Evolutionary conservation across 2,113 vertebrate species (phyloP).

Genomic region (rabbit (Oryctolagus cuniculus)): DNA sequence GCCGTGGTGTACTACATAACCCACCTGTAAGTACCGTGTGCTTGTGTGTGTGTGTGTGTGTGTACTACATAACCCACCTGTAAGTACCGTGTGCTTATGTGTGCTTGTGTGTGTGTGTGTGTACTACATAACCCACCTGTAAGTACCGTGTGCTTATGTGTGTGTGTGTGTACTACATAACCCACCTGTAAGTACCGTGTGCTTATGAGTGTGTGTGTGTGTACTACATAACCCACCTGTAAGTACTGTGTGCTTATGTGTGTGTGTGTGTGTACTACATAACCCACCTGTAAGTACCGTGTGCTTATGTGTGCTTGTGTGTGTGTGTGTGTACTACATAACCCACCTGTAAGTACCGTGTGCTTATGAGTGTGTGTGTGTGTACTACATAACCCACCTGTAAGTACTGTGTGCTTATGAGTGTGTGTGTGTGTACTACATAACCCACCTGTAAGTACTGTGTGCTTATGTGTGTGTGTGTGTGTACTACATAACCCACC

Average conservation of each 20-base stretch:
- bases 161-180: slow-evolving; percentile 96
- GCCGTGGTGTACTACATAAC: slow-evolving; percentile 95
- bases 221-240: slow-evolving; percentile 95
- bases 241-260: too few species aligned
- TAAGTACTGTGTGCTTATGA: too few species aligned
- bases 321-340: slow-evolving; percentile 95
- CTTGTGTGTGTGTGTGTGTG: too few species aligned
- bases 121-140: slow-evolving; percentile 95
- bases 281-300: slow-evolving; percentile 93
- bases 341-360: slow-evolving; percentile 93
- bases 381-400: slow-evolving; percentile 95
- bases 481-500: slow-evolving; percentile 95
- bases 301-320: too few species aligned
- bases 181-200: slow-evolving; percentile 93
- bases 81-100: too few species aligned
- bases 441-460: slow-evolving; percentile 93
- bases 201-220: too few species aligned
- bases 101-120: too few species aligned
- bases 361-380: too few species aligned
- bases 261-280: slow-evolving; percentile 96
- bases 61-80: slow-evolving; percentile 95
- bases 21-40: slow-evolving; percentile 93
- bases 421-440: slow-evolving; percentile 96
- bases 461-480: too few species aligned
- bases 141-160: too few species aligned